These are phyloP conservation scores for Myripristis murdjan DNA, from an alignment of 2,797 vertebrate species.

Conservation along the genomic window DNA sequence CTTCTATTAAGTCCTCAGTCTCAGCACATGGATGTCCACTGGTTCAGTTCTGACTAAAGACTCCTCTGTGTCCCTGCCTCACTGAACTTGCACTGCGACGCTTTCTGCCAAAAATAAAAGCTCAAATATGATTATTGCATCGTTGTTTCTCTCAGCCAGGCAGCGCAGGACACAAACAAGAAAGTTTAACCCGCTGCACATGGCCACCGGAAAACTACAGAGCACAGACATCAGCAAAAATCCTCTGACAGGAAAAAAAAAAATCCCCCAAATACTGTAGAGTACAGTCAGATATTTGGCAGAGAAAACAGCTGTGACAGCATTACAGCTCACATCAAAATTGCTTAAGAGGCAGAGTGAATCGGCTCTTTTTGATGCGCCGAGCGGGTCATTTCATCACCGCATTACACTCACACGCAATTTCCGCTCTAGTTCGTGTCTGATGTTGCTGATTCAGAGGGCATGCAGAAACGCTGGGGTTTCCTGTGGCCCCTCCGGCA, in stretches of 20 bases:
- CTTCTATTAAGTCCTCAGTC: neutral
- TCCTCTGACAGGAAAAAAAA: slow-evolving; percentile 18
- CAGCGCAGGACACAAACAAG: slow-evolving; percentile 6
- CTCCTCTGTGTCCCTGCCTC: too few species aligned
- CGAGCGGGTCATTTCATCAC: slow-evolving; percentile 39
- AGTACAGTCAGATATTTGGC: slow-evolving; percentile 64
- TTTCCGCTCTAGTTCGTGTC: slow-evolving; percentile 44
- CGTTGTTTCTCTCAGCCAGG: neutral
- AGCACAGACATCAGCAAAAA: slow-evolving; percentile 52
- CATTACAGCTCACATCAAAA: slow-evolving; percentile 46
- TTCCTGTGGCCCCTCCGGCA: slow-evolving; percentile 47
- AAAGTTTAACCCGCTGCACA: slow-evolving; percentile 15
- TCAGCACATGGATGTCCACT: slow-evolving; percentile 30
- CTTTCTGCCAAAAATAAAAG: too few species aligned
- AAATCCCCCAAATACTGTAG: slow-evolving; percentile 34
- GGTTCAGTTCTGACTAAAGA: too few species aligned
- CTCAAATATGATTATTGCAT: neutral
- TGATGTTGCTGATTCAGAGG: slow-evolving; percentile 42
- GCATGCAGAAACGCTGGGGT: slow-evolving; percentile 40
- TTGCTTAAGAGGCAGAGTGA: slow-evolving; percentile 55
- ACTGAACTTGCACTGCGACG: too few species aligned
- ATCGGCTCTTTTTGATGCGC: slow-evolving; percentile 42
- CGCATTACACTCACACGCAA: neutral
- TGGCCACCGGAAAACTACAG: slow-evolving; percentile 54
- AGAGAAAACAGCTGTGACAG: slow-evolving; percentile 61